Percentiles rank a stretch among this genome's conserved stretches.
Evolutionary conservation across 2,113 vertebrate species (phyloP).

Genomic region (Dolichallabes microphthalmus): DNA sequence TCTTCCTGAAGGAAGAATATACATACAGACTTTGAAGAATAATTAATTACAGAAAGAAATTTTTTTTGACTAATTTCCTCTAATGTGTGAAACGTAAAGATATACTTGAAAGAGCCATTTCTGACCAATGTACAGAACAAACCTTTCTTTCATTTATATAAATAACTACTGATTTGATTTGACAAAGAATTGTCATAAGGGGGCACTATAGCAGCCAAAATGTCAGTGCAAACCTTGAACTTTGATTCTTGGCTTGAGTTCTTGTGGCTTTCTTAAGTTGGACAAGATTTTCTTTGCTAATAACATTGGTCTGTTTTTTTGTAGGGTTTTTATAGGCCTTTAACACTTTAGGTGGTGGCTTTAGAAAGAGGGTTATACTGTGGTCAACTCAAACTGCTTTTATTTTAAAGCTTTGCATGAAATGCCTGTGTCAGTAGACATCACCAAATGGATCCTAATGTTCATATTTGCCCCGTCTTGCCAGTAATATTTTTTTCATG

Average conservation of each 20-base stretch:
- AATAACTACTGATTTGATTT: neutral
- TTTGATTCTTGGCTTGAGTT: neutral
- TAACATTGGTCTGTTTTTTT: neutral
- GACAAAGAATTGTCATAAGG: neutral
- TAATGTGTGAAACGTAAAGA: no score
- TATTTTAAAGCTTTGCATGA: slow-evolving; percentile 20
- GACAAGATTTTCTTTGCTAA: neutral
- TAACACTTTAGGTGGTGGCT: slow-evolving; percentile 5
- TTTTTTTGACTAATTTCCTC: no score
- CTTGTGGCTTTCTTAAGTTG: neutral
- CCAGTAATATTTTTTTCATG: slow-evolving; percentile 34
- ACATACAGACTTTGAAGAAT: no score
- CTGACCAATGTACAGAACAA: no score
- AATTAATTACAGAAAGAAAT: no score
- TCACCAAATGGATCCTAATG: neutral
- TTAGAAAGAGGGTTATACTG: neutral
- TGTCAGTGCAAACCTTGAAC: neutral
- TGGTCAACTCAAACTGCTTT: neutral
- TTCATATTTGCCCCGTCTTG: neutral
- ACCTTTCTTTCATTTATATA: neutral
- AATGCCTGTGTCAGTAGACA: neutral
- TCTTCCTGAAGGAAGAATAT: no score
- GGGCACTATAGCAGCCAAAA: neutral
- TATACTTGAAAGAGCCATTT: neutral
- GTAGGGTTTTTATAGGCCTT: neutral